phyloP scores from a whole-genome alignment of 2,113 vertebrate genomes.

The Trogon melanurus region DNA sequence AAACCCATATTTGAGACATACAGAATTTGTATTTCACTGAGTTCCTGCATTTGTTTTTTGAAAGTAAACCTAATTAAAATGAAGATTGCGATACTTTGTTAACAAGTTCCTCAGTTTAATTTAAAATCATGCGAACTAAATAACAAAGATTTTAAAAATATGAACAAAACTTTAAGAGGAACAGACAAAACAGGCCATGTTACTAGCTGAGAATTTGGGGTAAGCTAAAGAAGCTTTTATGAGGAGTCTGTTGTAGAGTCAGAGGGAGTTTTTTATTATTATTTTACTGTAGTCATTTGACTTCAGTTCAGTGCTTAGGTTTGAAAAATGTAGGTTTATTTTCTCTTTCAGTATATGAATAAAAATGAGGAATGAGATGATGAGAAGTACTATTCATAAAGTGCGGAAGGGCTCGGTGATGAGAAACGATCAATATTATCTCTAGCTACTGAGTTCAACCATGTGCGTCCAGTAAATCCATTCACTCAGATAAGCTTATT shows the following conservation, averaged over 20 bases:
- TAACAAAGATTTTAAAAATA: not conserved
- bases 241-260: not conserved
- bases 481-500: not conserved
- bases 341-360: constrained; percentile 5
- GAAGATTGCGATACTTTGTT: not conserved
- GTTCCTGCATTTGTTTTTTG: not conserved
- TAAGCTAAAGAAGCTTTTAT: not conserved
- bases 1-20: not conserved
- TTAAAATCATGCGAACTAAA: not conserved
- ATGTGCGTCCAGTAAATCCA: not conserved
- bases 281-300: not conserved
- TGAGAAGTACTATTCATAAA: not conserved
- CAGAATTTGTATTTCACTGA: not conserved
- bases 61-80: not conserved
- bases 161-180: not conserved
- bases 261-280: not conserved
- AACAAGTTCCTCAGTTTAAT: not conserved
- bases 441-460: not conserved
- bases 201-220: not conserved
- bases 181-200: not conserved
- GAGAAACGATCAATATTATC: constrained; percentile 11
- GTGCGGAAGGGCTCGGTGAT: not conserved
- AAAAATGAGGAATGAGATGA: constrained; percentile 10
- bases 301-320: not conserved
- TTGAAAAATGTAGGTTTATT: constrained; percentile 22